Evolutionary conservation across 1,140 invertebrate genomes (phyloP), one percentile per base, ranked within the genome.

Genomic region (Drosophila rhopaloa): DNA sequence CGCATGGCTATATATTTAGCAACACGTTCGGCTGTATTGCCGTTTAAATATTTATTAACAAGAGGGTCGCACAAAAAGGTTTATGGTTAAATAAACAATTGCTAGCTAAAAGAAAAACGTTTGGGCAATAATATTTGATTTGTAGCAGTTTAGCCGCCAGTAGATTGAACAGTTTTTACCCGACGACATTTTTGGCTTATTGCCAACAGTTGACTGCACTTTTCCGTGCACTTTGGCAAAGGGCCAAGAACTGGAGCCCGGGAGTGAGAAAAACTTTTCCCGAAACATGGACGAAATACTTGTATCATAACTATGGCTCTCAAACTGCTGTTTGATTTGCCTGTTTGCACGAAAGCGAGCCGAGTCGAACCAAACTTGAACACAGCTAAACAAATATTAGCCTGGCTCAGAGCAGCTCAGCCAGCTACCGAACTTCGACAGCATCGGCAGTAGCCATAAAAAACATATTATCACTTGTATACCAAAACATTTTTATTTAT

Each of bases 301-400:
- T 41, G 66, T 82, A 83, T 79, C 80, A 79, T 79, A 79, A 67
- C 43, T 40, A 44, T 76, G 60, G 37, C 79, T 79, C 70, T 88
- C 83, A 76, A 82, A 82, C 71, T 62, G 59, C 46, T 86, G 71
- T 83, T 86, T 82, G 83, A 88, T 76, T 75, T 86, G 70, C 27
- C 46, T 88, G 82, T 86, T 82, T 86, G 76, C 62, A 79, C 71
- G 72, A 76, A 72, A 86, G 79, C 72, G 57, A 67, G 38, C 43
- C 19, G 70, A 65, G 71, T 63, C 54, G 76, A 63, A 66, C 63
- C 74, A 65, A 86, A 86, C 83, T 88, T 88, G 63, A 78, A 79
- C 70, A 86, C 82, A 86, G 83, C 83, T 86, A 86, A 79, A 59
- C 82, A 79, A 86, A 86, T 86, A 86, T 86, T 86, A 79, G 51